Evolutionary conservation across 2,797 vertebrate genomes (phyloP).

Genomic region (Threskiornis aethiopicus): DNA sequence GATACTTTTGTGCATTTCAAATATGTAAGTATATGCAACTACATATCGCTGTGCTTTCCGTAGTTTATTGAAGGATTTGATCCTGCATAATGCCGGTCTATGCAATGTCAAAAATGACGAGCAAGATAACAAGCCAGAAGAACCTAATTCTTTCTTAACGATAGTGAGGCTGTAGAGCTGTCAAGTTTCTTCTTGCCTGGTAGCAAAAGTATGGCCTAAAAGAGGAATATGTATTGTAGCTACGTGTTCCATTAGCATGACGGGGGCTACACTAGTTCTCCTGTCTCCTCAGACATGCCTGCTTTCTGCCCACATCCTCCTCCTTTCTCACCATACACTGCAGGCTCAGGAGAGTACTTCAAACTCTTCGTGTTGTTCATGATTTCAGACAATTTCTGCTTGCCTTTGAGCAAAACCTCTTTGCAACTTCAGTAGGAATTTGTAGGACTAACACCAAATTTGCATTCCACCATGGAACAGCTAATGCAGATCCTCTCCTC

Average conservation of each 20-base stretch:
- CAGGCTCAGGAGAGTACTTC: not conserved
- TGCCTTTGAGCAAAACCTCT: not conserved
- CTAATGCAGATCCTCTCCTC: not conserved
- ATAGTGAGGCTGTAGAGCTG: not conserved
- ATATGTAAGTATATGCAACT: not conserved
- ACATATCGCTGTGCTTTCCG: not conserved
- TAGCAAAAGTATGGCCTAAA: not conserved
- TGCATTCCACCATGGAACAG: not conserved
- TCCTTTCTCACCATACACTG: not conserved
- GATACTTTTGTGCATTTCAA: not conserved
- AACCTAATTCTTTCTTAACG: not conserved
- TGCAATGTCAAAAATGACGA: not conserved
- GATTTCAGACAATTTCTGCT: not conserved
- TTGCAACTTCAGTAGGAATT: not conserved
- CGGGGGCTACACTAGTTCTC: not conserved
- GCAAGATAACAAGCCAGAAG: not conserved
- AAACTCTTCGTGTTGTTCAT: not conserved
- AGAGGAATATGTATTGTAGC: not conserved
- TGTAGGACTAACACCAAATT: not conserved
- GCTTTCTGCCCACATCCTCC: constrained; percentile 9
- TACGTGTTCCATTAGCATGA: not conserved
- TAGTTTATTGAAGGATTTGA: not conserved
- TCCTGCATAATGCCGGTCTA: not conserved
- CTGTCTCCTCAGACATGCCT: not conserved
- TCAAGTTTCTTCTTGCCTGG: not conserved